phyloP scores from a whole-genome alignment of 2,113 vertebrate species.

The Crotalus viridis region DNA sequence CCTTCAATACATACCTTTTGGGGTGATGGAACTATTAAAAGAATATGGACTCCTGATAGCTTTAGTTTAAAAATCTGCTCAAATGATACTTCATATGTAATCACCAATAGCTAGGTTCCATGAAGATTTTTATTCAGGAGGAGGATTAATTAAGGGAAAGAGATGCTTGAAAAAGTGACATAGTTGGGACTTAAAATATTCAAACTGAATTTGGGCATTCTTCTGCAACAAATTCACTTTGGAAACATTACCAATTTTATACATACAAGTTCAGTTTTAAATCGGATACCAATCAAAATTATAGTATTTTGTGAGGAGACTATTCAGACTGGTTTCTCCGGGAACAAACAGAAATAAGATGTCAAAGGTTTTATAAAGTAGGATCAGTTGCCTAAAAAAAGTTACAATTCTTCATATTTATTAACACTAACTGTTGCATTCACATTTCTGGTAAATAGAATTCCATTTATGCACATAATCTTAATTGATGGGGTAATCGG shows the following conservation, averaged over 20 bases:
- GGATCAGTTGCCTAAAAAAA: background rate
- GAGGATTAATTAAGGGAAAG: background rate
- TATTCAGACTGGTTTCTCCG: background rate
- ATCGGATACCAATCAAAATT: background rate
- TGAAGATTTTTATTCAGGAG: background rate
- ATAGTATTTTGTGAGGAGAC: background rate
- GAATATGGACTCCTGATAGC: background rate
- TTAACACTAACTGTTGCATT: background rate
- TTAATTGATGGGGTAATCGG: background rate
- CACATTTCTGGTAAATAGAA: background rate
- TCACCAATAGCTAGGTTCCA: background rate
- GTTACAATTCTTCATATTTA: background rate
- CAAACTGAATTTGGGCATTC: background rate
- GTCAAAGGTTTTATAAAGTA: background rate
- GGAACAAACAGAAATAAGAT: background rate
- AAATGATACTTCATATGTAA: background rate
- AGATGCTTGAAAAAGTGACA: background rate
- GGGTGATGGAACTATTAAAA: background rate
- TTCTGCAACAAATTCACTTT: background rate
- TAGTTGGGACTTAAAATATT: background rate
- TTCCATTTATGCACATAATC: background rate
- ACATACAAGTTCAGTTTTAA: too few species aligned
- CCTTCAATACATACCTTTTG: background rate
- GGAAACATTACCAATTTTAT: background rate
- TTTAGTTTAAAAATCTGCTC: background rate